Evolutionary conservation across 1,140 invertebrate species (phyloP).

Genomic region (Sycophaga agraensis): DNA sequence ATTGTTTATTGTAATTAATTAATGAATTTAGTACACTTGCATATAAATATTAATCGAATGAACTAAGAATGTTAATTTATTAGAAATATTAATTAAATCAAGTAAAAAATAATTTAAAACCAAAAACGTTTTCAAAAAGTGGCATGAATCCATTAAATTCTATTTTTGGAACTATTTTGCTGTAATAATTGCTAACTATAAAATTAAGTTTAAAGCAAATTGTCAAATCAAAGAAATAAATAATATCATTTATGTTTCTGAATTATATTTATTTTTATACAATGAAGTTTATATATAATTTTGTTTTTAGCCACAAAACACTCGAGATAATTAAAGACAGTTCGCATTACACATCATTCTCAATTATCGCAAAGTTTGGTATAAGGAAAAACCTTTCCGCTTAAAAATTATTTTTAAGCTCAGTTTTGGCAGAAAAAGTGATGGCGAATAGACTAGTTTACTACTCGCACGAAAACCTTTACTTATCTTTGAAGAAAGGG

Average conservation of each 20-base stretch:
- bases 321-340: constrained; percentile 13
- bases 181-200: too few relatives aligned
- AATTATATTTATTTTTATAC: constrained; percentile 26
- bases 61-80: too few relatives aligned
- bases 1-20: too few relatives aligned
- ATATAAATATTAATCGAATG: too few relatives aligned
- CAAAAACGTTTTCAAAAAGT: too few relatives aligned
- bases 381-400: constrained; percentile 8
- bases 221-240: too few relatives aligned
- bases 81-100: too few relatives aligned
- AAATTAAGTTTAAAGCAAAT: too few relatives aligned
- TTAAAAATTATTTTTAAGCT: constrained; percentile 14
- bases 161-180: too few relatives aligned
- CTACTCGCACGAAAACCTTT: constrained; percentile 16
- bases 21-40: too few relatives aligned
- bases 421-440: constrained; percentile 18
- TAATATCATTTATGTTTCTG: not conserved
- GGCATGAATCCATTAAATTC: too few relatives aligned
- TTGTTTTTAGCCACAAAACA: constrained; percentile 18
- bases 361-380: constrained; percentile 13
- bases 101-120: too few relatives aligned
- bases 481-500: not conserved
- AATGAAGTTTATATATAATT: constrained; percentile 21
- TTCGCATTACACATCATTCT: constrained; percentile 10
- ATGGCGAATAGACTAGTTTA: constrained; percentile 17